Conservation (phyloP, 23 tunicate species). For the Phallusia fumigata region DNA sequence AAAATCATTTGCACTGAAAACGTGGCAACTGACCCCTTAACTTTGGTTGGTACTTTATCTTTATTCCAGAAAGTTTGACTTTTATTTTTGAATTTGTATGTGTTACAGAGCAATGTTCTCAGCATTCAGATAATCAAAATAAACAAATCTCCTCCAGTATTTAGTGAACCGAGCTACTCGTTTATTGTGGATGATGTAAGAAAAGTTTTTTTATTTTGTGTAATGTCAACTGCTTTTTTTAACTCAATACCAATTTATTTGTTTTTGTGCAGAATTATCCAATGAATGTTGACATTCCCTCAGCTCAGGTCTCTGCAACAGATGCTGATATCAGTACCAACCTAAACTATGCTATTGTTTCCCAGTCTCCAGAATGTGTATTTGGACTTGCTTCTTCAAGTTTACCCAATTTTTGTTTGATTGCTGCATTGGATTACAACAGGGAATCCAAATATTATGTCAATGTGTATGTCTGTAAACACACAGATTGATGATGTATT, state of each 20-base stretch:
- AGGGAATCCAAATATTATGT: neutral
- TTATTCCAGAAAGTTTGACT: too few species aligned
- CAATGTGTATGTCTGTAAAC: neutral
- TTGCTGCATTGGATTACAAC: neutral
- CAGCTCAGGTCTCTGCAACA: neutral
- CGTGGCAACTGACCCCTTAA: too few species aligned
- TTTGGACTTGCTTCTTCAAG: neutral
- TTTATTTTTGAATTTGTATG: too few species aligned
- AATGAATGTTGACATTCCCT: neutral
- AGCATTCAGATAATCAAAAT: neutral
- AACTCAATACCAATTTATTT: too few species aligned
- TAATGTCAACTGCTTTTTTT: too few species aligned
- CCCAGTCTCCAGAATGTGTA: neutral
- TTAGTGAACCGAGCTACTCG: neutral
- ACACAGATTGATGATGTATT: too few species aligned
- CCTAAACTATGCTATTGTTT: neutral
- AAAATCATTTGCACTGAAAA: too few species aligned
- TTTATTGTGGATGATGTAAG: neutral
- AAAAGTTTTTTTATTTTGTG: neutral
- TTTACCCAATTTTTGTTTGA: neutral
- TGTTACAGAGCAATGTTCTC: too few species aligned
- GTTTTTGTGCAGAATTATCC: conserved; percentile 9
- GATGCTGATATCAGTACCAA: neutral
- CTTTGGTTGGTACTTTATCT: too few species aligned
- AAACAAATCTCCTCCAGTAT: neutral